phyloP scores from a whole-genome alignment of 2,888 invertebrate species.

The Dicranocentrus wangi region DNA sequence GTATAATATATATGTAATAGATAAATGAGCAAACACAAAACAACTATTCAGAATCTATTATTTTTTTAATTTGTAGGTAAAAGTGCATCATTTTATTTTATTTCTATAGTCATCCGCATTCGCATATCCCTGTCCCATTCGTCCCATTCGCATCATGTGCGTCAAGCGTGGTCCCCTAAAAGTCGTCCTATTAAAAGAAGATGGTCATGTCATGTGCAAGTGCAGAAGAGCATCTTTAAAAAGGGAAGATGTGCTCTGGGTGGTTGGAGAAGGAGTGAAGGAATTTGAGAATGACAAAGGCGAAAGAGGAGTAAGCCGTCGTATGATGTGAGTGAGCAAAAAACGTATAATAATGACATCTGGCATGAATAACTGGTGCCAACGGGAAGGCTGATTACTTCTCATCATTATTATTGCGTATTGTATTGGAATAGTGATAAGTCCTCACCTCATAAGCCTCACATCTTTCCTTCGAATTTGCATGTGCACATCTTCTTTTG shows the following conservation, averaged over 20 bases:
- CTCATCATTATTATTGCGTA: neutral
- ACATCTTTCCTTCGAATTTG: neutral
- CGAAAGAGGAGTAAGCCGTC: neutral
- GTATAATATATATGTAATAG: too few species aligned
- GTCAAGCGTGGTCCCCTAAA: neutral
- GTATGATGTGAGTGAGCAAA: neutral
- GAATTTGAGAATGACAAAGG: conserved; percentile 6
- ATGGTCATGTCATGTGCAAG: neutral
- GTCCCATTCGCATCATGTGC: neutral
- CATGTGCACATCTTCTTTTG: conserved; percentile 4
- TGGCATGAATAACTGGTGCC: conserved; percentile 5
- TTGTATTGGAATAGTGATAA: neutral
- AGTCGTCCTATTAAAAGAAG: conserved; percentile 14
- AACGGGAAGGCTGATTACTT: conserved; percentile 16
- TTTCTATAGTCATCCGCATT: conserved; percentile 7
- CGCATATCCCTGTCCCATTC: neutral
- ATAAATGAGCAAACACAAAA: too few species aligned
- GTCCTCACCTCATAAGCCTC: neutral
- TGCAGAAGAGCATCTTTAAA: neutral
- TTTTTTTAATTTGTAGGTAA: neutral
- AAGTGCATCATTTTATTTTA: neutral
- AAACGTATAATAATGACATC: neutral
- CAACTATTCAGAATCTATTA: too few species aligned
- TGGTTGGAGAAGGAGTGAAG: neutral
- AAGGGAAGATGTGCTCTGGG: neutral